Conservation (phyloP, 2,113 vertebrate genomes). For the Poeciliopsis retropinna region DNA sequence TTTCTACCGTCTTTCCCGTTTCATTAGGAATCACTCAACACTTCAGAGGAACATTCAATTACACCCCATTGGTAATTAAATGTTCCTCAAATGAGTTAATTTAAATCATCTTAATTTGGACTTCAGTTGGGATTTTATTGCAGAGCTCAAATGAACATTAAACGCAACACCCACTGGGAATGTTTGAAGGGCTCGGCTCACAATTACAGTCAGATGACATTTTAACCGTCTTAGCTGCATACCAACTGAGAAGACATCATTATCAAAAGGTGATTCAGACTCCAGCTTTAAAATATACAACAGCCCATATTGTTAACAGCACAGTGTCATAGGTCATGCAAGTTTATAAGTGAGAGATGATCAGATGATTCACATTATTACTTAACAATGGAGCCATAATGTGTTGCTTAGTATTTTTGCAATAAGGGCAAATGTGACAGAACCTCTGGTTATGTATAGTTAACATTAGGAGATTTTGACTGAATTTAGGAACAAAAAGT, state of each 20-base stretch:
- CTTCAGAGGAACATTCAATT: constrained; percentile 78
- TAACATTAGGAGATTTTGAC: constrained; percentile 40
- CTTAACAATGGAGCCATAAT: constrained; percentile 35
- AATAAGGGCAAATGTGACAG: constrained; percentile 44
- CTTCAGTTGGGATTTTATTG: constrained; percentile 65
- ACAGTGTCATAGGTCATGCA: constrained; percentile 21
- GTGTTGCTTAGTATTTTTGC: constrained; percentile 30
- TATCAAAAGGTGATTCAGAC: constrained; percentile 43
- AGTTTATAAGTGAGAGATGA: constrained; percentile 29
- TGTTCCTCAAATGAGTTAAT: constrained; percentile 74
- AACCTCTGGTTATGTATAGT: constrained; percentile 2
- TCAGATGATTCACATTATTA: constrained; percentile 28
- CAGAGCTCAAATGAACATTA: constrained; percentile 61
- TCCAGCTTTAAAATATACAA: constrained; percentile 44
- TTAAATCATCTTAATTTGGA: constrained; percentile 78
- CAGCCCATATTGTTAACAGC: constrained; percentile 16
- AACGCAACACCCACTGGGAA: constrained; percentile 55
- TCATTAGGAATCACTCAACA: constrained; percentile 76
- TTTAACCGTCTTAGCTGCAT: constrained; percentile 58
- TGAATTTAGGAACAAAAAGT: constrained; percentile 56
- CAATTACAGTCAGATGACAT: constrained; percentile 67
- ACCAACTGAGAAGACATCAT: constrained; percentile 55
- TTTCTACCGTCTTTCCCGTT: constrained; percentile 60
- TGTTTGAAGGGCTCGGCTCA: constrained; percentile 54
- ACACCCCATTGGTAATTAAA: constrained; percentile 75